Base-by-base conservation (phyloP, 2,888 invertebrate genomes). In the Polymixis flavicincta region DNA sequence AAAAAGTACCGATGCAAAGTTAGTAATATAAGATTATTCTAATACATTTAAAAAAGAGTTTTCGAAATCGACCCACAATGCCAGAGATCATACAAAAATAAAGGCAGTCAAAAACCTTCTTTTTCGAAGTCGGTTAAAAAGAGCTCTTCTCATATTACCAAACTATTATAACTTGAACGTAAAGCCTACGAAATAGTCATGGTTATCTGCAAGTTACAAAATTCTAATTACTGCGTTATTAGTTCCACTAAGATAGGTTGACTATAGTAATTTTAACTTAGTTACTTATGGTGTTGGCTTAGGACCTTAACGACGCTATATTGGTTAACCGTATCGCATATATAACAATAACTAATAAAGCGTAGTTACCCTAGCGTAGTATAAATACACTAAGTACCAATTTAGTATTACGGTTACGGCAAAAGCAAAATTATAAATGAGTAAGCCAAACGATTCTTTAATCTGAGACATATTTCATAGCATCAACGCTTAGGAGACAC, bases 221-320 rank as follows among this genome's bases (percentile, higher is more conserved):
- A 65, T 7, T 45, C 6, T 45, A 1, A 32, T 69, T 67, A 50
- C 42, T 28, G 13, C 9, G n/a, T 8, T n/a, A 22, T 55, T n/a
- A 28, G 48, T 48, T 54, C 14, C 8, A 17, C 17, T 65, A 28
- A 66, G 17, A 66, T 37, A 55, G 22, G 4, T 66, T 22, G 2
- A 50, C 14, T 14, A 13, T 28, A 14, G 6, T 42, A 7, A 79
- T 28, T 78, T 28, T 19, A 42, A 42, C 22, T 70, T 32, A 78
- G 68, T 17, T 37, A 55, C n/a, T 28, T 69, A 55, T 19, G 6
- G 25, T 74, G 78, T 74, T 77, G 17, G 52, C 54, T 78, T 54
- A 65, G 79, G 48, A 42, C 11, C 28, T 14, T 50, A 37, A 55
- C 71, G 19, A 78, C 48, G 48, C 19, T 4, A n/a, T 69, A 69